phyloP scores from a whole-genome alignment of 2,888 invertebrate species.

The Branchipolynoe longqiensis region DNA sequence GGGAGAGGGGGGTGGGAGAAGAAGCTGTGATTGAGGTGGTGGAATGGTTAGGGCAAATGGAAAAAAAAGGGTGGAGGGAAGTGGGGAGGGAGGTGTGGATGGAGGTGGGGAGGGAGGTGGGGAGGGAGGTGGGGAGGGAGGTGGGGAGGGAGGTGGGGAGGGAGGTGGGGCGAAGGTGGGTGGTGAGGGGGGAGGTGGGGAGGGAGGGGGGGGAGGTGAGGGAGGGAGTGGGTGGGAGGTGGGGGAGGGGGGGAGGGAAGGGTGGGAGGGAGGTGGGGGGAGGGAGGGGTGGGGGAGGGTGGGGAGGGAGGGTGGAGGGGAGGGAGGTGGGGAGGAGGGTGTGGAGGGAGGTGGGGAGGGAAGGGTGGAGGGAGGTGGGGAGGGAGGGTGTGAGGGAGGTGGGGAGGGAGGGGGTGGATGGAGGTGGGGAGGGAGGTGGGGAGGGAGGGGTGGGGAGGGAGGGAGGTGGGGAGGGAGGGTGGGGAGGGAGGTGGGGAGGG shows the following conservation, averaged over 20 bases:
- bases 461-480: background rate
- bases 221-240: conserved; percentile 9
- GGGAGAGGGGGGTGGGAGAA: background rate
- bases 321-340: background rate
- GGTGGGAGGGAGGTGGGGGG: background rate
- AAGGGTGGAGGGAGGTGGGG: background rate
- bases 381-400: background rate
- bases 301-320: background rate
- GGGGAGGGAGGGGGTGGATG: background rate
- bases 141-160: background rate
- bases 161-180: background rate
- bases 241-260: background rate
- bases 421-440: background rate
- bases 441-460: background rate
- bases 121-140: background rate
- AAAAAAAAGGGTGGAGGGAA: background rate
- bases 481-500: background rate
- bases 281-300: background rate
- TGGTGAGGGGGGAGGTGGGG: background rate
- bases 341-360: background rate
- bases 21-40: background rate
- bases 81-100: background rate
- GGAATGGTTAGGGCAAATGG: background rate
- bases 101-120: background rate
- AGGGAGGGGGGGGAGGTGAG: background rate